Conservation (phyloP, 2,888 invertebrate species). For the Smittia aterrima region DNA sequence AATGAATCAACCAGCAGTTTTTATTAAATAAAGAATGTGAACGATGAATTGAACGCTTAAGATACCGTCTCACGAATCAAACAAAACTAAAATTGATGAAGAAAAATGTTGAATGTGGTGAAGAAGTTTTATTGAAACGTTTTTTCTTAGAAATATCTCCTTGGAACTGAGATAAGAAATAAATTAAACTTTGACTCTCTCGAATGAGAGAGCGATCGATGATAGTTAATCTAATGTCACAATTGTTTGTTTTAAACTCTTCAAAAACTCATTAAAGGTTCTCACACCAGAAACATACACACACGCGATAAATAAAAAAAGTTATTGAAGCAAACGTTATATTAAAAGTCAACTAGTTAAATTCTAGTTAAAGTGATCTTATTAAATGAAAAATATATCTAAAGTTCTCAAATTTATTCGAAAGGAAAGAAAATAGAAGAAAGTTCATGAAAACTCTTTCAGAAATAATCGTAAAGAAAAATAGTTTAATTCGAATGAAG, state of each 20-base stretch:
- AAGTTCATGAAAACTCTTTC: neutral
- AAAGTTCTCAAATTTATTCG: neutral
- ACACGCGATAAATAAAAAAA: neutral
- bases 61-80: neutral
- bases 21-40: conserved; percentile 31
- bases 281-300: neutral
- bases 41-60: conserved; percentile 7
- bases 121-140: neutral
- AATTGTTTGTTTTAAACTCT: conserved; percentile 5
- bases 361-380: conserved; percentile 41
- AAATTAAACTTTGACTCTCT: neutral
- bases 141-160: neutral
- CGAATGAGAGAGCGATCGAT: neutral
- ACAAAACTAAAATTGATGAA: neutral
- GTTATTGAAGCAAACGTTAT: neutral
- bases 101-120: too few relatives aligned
- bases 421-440: neutral
- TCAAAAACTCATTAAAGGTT: conserved; percentile 4
- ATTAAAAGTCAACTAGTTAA: neutral
- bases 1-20: conserved; percentile 39
- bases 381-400: conserved; percentile 30
- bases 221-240: neutral
- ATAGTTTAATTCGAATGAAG: neutral
- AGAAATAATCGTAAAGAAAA: neutral
- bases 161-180: neutral